Conservation (phyloP, 1,140 invertebrate genomes). For the Scaptomyza hsui region DNA sequence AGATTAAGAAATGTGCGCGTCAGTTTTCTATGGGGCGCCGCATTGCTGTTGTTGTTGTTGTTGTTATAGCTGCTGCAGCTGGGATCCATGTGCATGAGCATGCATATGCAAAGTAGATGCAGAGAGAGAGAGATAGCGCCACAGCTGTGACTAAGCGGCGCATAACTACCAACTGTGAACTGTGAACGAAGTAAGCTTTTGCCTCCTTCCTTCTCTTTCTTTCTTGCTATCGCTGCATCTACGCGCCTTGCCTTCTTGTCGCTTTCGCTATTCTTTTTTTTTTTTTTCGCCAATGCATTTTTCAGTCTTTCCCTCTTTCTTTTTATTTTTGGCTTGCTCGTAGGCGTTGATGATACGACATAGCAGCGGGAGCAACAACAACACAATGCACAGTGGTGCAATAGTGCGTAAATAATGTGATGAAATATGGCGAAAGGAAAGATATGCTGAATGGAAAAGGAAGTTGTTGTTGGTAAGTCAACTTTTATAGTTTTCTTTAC, state of each 20-base stretch:
- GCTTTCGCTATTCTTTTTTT: slow-evolving; percentile 40
- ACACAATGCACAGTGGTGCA: slow-evolving; percentile 52
- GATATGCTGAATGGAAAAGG: neutral
- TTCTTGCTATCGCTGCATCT: neutral
- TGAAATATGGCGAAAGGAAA: neutral
- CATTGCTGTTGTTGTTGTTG: slow-evolving; percentile 40
- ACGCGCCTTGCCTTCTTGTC: slow-evolving; percentile 7
- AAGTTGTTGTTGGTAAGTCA: neutral
- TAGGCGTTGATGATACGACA: slow-evolving; percentile 77
- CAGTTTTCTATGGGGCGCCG: slow-evolving; percentile 53
- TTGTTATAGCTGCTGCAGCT: slow-evolving; percentile 24
- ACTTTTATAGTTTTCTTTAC: too few species aligned
- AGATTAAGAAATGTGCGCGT: slow-evolving; percentile 76
- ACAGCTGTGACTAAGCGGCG: slow-evolving; percentile 80
- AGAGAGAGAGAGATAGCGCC: slow-evolving; percentile 45
- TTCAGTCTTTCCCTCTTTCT: slow-evolving; percentile 29
- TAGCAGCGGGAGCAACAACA: slow-evolving; percentile 41
- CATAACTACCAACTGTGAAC: slow-evolving; percentile 71
- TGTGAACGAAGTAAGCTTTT: slow-evolving; percentile 40
- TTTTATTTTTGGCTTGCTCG: slow-evolving; percentile 63
- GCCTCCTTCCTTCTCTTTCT: slow-evolving; percentile 10
- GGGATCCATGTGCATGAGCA: slow-evolving; percentile 52
- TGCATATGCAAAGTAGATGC: slow-evolving; percentile 59
- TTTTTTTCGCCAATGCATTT: slow-evolving; percentile 60
- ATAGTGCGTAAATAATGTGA: slow-evolving; percentile 5